Conservation (phyloP, 1,140 invertebrate genomes). For the Leptinotarsa texana region DNA sequence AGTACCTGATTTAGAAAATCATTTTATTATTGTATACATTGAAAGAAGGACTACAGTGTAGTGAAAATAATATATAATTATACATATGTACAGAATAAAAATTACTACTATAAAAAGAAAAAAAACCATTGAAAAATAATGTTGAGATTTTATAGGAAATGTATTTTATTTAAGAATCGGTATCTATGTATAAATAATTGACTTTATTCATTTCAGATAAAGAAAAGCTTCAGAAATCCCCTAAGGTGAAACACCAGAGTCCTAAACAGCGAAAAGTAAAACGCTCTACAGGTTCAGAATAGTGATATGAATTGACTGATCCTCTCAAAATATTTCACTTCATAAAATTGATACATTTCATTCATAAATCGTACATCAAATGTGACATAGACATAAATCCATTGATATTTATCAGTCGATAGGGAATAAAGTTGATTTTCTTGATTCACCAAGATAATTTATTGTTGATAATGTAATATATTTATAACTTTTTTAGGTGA, state of each 20-base stretch:
- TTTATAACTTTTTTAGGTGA: conserved; percentile 31
- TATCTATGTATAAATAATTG: too few relatives aligned
- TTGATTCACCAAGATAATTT: conserved; percentile 3
- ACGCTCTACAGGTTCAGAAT: conserved; percentile 68
- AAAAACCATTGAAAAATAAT: too few relatives aligned
- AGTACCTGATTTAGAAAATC: too few relatives aligned
- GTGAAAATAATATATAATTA: too few relatives aligned
- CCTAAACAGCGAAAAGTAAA: conserved; percentile 75
- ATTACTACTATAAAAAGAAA: too few relatives aligned
- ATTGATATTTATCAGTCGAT: not conserved
- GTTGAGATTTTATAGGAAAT: too few relatives aligned
- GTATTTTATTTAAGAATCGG: too few relatives aligned
- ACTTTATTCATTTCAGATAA: conserved; percentile 45
- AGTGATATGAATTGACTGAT: conserved; percentile 50
- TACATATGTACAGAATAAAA: too few relatives aligned
- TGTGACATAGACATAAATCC: not conserved
- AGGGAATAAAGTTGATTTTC: conserved; percentile 9
- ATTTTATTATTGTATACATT: too few relatives aligned
- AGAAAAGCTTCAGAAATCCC: conserved; percentile 59
- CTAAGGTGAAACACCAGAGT: conserved; percentile 64
- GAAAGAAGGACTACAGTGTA: too few relatives aligned
- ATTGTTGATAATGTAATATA: conserved; percentile 15
- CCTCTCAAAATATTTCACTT: conserved; percentile 20
- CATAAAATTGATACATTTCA: conserved; percentile 26
- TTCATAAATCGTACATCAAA: conserved; percentile 30